Base-by-base conservation (phyloP, 2,113 vertebrate species). In the Leptobrachium leishanense region DNA sequence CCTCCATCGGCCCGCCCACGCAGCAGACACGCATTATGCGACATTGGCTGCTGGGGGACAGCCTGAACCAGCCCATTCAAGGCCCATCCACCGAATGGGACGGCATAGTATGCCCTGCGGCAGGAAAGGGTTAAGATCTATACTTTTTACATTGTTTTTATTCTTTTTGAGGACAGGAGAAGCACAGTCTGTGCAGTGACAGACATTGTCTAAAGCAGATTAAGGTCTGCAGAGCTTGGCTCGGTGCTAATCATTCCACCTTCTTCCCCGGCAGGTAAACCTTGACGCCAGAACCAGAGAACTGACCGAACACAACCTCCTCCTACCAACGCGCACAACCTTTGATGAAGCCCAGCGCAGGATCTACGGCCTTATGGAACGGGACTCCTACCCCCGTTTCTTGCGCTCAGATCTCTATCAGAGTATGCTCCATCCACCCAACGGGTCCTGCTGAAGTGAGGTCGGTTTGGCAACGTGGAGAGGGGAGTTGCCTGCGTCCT, bases 341-440 rank as follows among this genome's bases (percentile, higher is more conserved):
- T 99, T 99, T 0, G 96, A 99, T 81, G 90, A 98, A 2, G 98
- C 98, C 0, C 98, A 99, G 91, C 92, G 96, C 85, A 94, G 98
- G 88, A 99, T 99, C 91, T 98, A 95, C 0, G 97, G 96, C 77
- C 93, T 99, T 65, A 99, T 99, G 97, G 98, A 99, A 88, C 98
- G 98, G 85, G 98, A 99, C 94, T 97, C 98, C 0, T 99, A 98
- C 75, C 96, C 98, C 0, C 95, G 98, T 54, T 99, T 99, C 89
- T 93, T 99, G 65, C 96, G 97, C 86, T 99, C 97, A 1, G 96
- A 99, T 88, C 93, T 99, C 75, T 99, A 98, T 20, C 77, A 79
- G 63, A 79, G 77, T 44, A 39, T 74, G 77, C 77, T 79, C 39
- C 77, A 79, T 12, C 50, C 77, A 64, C 77, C 77, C 12, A 79